Conservation (phyloP, 2,797 vertebrate genomes). For the Macropus fuliginosus region DNA sequence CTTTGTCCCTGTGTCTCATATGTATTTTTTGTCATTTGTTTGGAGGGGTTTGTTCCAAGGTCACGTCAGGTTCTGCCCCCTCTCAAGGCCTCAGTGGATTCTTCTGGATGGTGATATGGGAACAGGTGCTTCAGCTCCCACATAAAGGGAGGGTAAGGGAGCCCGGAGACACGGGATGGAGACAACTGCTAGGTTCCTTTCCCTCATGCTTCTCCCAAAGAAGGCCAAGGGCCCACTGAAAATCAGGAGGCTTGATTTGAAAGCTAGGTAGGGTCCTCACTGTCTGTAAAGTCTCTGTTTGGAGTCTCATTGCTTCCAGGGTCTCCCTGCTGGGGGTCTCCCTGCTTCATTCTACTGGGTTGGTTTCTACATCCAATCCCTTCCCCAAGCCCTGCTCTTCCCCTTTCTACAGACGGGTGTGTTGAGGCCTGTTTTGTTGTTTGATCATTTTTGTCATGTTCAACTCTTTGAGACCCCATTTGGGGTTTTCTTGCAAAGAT, state of each 20-base stretch:
- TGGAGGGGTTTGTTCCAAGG: constrained; percentile 80
- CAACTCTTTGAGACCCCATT: background rate
- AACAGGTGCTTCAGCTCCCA: too few relatives aligned
- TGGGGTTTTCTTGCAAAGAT: background rate
- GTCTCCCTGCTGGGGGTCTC: too few relatives aligned
- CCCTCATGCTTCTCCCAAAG: background rate
- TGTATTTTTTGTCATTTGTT: constrained; percentile 49
- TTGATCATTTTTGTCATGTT: too few relatives aligned
- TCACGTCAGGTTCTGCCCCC: constrained; percentile 79
- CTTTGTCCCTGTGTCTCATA: constrained; percentile 66
- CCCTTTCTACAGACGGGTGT: background rate
- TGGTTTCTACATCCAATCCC: background rate
- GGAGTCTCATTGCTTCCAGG: too few relatives aligned
- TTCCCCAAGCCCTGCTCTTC: background rate
- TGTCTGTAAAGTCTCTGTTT: too few relatives aligned
- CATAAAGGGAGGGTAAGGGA: too few relatives aligned
- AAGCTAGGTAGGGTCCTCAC: background rate
- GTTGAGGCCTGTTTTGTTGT: background rate
- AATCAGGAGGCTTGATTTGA: background rate
- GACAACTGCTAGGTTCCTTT: background rate
- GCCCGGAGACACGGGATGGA: background rate
- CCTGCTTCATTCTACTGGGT: background rate
- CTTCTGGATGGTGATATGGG: too few relatives aligned
- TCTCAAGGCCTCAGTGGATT: background rate
- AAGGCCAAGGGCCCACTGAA: background rate